phyloP scores from a whole-genome alignment of 2,113 vertebrate genomes.

The Gopherus evgoodei region DNA sequence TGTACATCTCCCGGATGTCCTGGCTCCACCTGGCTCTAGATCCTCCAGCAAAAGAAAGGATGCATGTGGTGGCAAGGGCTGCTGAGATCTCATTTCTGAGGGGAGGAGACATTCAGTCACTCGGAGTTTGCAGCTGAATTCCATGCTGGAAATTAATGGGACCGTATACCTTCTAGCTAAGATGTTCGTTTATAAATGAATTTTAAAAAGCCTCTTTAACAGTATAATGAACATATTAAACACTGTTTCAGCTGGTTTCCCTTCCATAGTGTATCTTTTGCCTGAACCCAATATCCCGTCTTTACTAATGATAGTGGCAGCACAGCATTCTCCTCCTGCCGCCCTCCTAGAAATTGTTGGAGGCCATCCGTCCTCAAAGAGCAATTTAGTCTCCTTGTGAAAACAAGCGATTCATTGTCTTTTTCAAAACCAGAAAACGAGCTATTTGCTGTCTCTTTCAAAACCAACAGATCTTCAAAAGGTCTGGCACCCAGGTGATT shows the following conservation, averaged over 20 bases:
- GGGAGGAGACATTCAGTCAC: background rate
- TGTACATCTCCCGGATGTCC: background rate
- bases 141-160: background rate
- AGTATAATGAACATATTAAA: background rate
- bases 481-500: background rate
- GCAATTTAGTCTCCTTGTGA: background rate
- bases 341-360: background rate
- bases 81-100: background rate
- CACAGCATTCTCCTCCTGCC: too few relatives aligned
- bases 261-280: too few relatives aligned
- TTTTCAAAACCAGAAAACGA: background rate
- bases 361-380: background rate
- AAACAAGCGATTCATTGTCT: background rate
- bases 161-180: background rate
- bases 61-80: too few relatives aligned
- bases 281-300: background rate
- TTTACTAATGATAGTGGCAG: background rate
- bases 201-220: background rate
- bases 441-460: background rate
- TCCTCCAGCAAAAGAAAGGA: background rate
- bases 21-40: background rate
- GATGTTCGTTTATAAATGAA: background rate
- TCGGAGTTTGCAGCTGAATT: background rate
- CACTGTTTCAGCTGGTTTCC: background rate
- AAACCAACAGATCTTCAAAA: background rate